Conservation (phyloP, 92 coral and sea anemone genomes). For the Phenganax subtilis region DNA sequence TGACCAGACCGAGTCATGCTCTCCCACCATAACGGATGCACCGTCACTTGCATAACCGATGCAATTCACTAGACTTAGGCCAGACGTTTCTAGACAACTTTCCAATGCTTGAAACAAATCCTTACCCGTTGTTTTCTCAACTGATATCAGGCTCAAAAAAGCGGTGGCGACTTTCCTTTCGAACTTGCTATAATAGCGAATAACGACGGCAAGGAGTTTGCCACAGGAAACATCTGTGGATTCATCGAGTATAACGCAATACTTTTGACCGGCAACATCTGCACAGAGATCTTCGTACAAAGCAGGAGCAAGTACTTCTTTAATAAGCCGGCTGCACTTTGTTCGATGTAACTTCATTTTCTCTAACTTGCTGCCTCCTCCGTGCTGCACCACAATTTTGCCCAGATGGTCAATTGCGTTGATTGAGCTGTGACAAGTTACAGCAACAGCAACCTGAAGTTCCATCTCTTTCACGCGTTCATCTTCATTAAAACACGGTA, state of each 20-base stretch:
- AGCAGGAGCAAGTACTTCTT: neutral
- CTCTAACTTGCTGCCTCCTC: constrained; percentile 7
- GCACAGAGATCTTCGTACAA: neutral
- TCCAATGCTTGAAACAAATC: neutral
- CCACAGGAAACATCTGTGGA: neutral
- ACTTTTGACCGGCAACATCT: neutral
- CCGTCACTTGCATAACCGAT: neutral
- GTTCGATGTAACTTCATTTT: constrained; percentile 32
- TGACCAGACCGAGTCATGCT: constrained; percentile 8
- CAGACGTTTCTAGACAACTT: neutral
- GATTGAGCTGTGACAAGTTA: constrained; percentile 22
- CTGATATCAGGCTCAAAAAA: neutral
- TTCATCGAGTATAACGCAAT: neutral
- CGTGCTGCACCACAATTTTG: constrained; percentile 14
- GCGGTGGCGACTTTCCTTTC: neutral
- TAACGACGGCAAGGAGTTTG: neutral
- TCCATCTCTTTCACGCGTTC: constrained; percentile 20
- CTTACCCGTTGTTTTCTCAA: neutral
- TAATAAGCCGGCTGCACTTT: neutral
- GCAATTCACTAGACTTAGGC: neutral
- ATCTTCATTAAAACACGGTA: neutral
- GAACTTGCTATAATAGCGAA: neutral
- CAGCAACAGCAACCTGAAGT: constrained; percentile 29
- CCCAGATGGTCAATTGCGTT: constrained; percentile 21
- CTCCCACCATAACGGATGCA: neutral